phyloP scores from a whole-genome alignment of 2,113 vertebrate species.

The Aspidoscelis tigris region DNA sequence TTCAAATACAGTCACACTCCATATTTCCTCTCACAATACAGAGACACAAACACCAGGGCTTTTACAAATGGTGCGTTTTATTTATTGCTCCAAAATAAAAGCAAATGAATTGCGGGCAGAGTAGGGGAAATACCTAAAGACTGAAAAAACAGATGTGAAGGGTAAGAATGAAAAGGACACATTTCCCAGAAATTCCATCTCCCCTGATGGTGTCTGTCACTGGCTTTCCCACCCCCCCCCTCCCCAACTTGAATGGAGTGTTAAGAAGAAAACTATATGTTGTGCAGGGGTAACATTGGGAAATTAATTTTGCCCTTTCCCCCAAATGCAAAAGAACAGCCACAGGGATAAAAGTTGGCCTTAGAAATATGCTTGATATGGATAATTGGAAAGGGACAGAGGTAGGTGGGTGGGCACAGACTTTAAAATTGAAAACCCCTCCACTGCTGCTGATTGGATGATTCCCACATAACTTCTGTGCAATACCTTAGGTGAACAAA shows the following conservation, averaged over 20 bases:
- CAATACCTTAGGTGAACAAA: background rate
- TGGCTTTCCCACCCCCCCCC: background rate
- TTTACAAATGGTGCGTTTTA: conserved; percentile 47
- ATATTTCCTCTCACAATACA: background rate
- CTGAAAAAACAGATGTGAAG: background rate
- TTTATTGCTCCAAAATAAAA: conserved; percentile 53
- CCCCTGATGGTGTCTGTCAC: background rate
- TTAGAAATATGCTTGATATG: background rate
- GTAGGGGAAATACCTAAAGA: background rate
- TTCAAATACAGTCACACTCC: background rate
- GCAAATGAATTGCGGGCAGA: background rate
- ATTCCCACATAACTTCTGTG: background rate
- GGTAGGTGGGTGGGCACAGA: background rate
- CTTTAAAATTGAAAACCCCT: background rate
- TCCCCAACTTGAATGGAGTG: background rate
- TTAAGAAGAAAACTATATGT: background rate
- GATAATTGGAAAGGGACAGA: background rate
- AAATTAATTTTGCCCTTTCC: conserved; percentile 1
- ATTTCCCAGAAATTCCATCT: conserved; percentile 15
- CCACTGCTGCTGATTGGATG: background rate
- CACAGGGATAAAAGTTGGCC: background rate
- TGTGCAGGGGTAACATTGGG: background rate
- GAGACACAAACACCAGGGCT: conserved; percentile 5
- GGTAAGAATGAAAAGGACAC: background rate
- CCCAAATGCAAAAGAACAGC: conserved; percentile 15